Evolutionary conservation across 2,113 vertebrate genomes (phyloP).

Genomic region (Lagopus leucura): DNA sequence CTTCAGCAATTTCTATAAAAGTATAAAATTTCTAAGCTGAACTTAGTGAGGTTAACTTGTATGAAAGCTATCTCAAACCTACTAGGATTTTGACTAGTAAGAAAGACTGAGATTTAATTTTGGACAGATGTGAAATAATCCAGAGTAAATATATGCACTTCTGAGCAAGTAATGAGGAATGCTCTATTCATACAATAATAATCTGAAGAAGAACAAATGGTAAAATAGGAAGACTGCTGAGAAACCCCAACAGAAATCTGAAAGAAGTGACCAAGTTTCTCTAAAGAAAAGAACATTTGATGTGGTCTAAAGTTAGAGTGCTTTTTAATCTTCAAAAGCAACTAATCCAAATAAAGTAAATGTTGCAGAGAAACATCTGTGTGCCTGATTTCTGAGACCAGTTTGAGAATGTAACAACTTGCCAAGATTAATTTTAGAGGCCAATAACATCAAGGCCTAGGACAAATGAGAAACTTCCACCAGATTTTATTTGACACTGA

Average conservation of each 20-base stretch:
- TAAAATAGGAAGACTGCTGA: background rate
- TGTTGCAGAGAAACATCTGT: background rate
- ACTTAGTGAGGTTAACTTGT: background rate
- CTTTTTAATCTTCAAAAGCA: background rate
- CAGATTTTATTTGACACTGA: background rate
- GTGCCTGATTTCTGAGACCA: background rate
- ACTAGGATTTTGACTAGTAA: background rate
- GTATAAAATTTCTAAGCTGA: background rate
- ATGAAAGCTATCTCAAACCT: background rate
- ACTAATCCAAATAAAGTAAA: background rate
- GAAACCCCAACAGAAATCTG: background rate
- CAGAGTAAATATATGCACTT: background rate
- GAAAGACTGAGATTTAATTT: background rate
- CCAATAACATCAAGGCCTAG: background rate
- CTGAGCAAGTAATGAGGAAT: fast-evolving
- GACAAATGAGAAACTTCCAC: background rate
- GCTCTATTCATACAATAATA: background rate
- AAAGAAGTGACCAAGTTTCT: background rate
- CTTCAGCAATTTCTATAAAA: background rate
- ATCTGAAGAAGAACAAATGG: background rate
- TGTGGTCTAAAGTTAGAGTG: background rate
- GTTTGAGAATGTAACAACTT: background rate
- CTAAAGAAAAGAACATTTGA: background rate
- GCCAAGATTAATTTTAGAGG: background rate
- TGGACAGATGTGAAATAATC: background rate